Evolutionary conservation across 1,140 invertebrate genomes (phyloP).

Genomic region (Zaprionus africanus): DNA sequence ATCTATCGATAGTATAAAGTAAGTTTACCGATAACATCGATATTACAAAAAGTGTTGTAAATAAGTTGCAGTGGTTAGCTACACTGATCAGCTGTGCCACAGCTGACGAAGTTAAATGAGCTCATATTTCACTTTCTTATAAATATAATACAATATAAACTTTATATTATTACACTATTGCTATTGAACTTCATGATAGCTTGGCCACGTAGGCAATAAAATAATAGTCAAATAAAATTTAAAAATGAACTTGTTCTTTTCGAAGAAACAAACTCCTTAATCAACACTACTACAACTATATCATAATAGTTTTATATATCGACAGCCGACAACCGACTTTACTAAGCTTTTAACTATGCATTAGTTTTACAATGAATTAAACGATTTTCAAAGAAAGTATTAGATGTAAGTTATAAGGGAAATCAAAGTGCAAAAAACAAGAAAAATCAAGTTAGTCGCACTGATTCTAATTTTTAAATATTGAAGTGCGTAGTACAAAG

Average conservation of each 20-base stretch:
- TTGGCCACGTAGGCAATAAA: neutral
- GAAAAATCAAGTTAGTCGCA: neutral
- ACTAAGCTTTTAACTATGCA: neutral
- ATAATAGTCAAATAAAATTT: neutral
- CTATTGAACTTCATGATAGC: neutral
- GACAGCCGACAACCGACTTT: constrained; percentile 24
- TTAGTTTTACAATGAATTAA: constrained; percentile 9
- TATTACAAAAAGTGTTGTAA: constrained; percentile 15
- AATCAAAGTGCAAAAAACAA: neutral
- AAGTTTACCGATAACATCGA: neutral
- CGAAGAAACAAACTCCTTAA: neutral
- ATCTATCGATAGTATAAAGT: constrained; percentile 7
- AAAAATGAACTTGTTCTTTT: constrained; percentile 19
- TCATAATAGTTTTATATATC: constrained; percentile 2
- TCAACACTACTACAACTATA: constrained; percentile 34
- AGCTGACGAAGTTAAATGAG: constrained; percentile 7
- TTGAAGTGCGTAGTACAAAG: neutral
- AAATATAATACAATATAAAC: neutral
- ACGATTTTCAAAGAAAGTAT: neutral
- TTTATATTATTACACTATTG: neutral
- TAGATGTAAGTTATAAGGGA: neutral
- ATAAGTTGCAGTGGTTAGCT: neutral
- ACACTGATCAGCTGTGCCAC: constrained; percentile 21
- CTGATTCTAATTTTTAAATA: neutral
- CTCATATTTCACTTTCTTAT: neutral